phyloP scores from a whole-genome alignment of 2,888 invertebrate genomes.

The Nasonovia ribisnigri region DNA sequence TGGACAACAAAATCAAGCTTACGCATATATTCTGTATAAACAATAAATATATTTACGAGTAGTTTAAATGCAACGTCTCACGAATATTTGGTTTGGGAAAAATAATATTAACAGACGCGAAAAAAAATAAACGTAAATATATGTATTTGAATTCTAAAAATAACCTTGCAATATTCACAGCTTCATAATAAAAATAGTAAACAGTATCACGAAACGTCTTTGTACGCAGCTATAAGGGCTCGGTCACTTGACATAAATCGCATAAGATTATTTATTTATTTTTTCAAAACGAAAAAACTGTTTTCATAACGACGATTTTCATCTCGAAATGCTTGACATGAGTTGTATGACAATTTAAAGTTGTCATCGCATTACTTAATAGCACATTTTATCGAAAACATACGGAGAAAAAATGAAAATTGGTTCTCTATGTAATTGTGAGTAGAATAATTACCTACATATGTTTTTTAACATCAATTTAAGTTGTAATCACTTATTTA shows the following conservation, averaged over 20 bases:
- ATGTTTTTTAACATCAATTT: not conserved
- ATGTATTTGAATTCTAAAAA: constrained; percentile 9
- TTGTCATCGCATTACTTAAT: not conserved
- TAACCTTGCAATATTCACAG: not conserved
- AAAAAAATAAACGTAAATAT: not conserved
- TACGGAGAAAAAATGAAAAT: not conserved
- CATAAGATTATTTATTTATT: not conserved
- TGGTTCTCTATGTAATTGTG: not conserved
- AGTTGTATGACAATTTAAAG: not conserved
- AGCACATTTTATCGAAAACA: not conserved
- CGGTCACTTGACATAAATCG: not conserved
- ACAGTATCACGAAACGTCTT: not conserved
- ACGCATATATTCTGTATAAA: not conserved
- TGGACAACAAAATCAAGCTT: constrained; percentile 30
- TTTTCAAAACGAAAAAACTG: not conserved
- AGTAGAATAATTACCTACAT: not conserved
- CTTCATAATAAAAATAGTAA: not conserved
- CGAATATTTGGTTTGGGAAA: not conserved
- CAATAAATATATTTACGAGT: constrained; percentile 12
- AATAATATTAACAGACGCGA: not conserved
- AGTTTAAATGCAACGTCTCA: not conserved
- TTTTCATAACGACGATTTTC: not conserved
- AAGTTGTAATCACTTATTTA: not conserved
- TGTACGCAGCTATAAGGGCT: not conserved
- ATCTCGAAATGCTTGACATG: not conserved